phyloP scores from a whole-genome alignment of 2,888 invertebrate genomes.

The Hipparchia sbordonii region DNA sequence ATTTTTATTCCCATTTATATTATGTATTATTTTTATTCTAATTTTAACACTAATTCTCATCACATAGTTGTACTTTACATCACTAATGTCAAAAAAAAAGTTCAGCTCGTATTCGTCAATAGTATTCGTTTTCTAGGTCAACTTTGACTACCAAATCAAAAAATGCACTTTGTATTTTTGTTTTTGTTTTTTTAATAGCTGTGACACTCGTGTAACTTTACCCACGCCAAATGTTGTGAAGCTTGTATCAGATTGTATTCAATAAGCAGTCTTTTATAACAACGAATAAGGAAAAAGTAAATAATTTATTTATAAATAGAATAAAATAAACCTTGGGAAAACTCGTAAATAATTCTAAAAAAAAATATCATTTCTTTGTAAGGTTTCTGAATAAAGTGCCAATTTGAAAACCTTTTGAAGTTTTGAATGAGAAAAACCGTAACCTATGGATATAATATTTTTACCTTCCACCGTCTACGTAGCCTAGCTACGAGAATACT shows the following conservation, averaged over 20 bases:
- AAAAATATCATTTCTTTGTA: not conserved
- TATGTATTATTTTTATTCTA: no score
- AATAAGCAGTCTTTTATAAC: not conserved
- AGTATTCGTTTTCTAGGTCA: no score
- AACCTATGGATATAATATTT: not conserved
- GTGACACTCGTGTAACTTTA: not conserved
- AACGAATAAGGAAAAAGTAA: not conserved
- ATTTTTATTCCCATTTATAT: no score
- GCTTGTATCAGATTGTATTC: not conserved
- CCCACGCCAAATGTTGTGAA: no score
- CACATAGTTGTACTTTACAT: no score
- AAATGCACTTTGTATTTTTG: no score
- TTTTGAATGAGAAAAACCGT: not conserved
- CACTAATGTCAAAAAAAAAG: no score
- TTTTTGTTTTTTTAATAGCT: not conserved
- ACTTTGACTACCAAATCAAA: no score
- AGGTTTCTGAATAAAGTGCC: not conserved
- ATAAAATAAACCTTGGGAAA: not conserved
- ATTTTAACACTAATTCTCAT: no score
- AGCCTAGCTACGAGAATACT: not conserved
- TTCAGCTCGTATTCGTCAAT: no score
- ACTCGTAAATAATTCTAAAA: not conserved
- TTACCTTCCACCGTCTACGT: not conserved
- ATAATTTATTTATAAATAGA: not conserved
- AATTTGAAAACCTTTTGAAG: not conserved